Evolutionary conservation across 1,140 invertebrate species (phyloP), one percentile per base, ranked within the genome.

Genomic region (Globodera rostochiensis): DNA sequence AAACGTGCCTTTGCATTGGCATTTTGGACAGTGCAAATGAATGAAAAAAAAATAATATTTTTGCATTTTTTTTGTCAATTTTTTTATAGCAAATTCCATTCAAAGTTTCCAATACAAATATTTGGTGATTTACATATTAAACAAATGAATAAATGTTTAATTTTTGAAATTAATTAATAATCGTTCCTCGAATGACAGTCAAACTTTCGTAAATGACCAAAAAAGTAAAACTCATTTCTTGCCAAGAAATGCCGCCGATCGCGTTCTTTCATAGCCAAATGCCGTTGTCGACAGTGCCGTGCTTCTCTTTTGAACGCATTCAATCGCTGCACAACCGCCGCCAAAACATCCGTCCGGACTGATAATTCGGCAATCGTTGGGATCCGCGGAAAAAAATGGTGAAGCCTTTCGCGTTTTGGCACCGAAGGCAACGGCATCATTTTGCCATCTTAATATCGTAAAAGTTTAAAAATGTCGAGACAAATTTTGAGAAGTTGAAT

Each of bases 1-100:
- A 69, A 9, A 78, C 77, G 66, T 78, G 77, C 70, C 57, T 78
- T 6, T 78, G 77, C 70, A 15, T 78, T 45, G 77, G 77, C n/a
- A 15, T 46, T 66, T 64, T 53, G 64, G 53, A 45, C 13, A 64
- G 21, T 21, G n/a, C 47, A 77, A 36, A 77, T 64, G 64, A 77
- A 45, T 64, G n/a, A 47, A 50, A n/a, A 69, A 5, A 36, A 67
- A n/a, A 53, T 19, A 50, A 19, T 47, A 19, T 77, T 45, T 53
- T 50, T 36, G 64, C 74, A 21, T 50, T 49, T 49, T 6, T 66
- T 25, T 53, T 53, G 36, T 19, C 15, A 64, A n/a, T 64, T 60
- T 60, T 53, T 53, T 53, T 1, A 3, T 60, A 60, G 9, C 19
- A 15, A 60, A 60, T 36, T 36, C 3, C 3, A 36, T 36, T 36